A percentile compares a stretch with the other conserved stretches of the same genome.
These are phyloP conservation scores for Cynodonichthys magdalenae DNA, from an alignment of 2,797 vertebrate genomes.

Conservation along the genomic window DNA sequence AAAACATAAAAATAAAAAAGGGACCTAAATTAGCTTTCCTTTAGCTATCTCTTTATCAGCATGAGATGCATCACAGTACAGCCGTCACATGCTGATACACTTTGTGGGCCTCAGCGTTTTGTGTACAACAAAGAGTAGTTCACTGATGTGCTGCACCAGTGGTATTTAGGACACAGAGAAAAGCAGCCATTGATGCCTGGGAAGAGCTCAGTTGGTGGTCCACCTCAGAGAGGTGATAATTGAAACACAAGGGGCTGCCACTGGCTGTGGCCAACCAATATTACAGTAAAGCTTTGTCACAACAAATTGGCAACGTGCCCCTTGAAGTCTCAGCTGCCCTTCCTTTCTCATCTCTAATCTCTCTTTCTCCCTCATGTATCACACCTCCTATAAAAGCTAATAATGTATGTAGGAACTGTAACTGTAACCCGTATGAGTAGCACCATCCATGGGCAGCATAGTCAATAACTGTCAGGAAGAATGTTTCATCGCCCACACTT, in stretches of 20 bases:
- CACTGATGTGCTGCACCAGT: constrained; percentile 24
- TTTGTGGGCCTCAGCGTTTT: constrained; percentile 1
- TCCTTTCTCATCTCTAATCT: constrained; percentile 19
- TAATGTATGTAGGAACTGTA: constrained; percentile 58
- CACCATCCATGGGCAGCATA: constrained; percentile 36
- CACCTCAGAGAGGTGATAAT: constrained; percentile 38
- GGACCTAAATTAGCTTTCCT: background rate
- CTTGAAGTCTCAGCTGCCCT: constrained; percentile 8
- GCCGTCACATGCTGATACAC: background rate
- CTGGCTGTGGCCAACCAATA: constrained; percentile 21
- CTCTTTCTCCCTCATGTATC: constrained; percentile 26
- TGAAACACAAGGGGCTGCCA: constrained; percentile 38
- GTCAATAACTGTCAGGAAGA: constrained; percentile 52
- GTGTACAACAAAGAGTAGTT: constrained; percentile 8
- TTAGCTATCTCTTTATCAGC: background rate
- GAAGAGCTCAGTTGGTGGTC: constrained; percentile 14
- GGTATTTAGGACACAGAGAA: constrained; percentile 15
- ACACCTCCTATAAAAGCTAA: constrained; percentile 29
- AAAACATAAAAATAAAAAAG: background rate
- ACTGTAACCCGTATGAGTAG: constrained; percentile 39
- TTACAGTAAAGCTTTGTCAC: constrained; percentile 22
- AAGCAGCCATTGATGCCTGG: constrained; percentile 9
- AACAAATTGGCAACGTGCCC: constrained; percentile 10
- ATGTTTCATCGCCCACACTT: constrained; percentile 49
- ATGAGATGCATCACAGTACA: background rate